Conservation (phyloP, 2,113 vertebrate genomes). For the Odocoileus virginianus region DNA sequence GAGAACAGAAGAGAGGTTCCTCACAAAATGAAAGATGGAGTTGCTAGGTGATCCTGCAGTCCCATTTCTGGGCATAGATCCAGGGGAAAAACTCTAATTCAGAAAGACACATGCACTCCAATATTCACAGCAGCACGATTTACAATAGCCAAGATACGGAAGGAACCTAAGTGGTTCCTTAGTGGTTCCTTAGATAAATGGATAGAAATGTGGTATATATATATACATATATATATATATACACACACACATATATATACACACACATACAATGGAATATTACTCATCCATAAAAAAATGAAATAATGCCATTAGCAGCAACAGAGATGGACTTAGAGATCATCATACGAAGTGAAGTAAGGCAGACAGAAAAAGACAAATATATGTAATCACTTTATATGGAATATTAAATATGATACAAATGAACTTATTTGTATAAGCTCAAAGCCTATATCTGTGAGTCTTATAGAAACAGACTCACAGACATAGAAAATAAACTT, state of each 20-base stretch:
- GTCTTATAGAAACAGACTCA: neutral
- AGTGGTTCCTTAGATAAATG: no score
- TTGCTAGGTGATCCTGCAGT: neutral
- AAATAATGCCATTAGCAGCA: neutral
- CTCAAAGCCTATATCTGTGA: neutral
- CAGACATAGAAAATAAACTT: neutral
- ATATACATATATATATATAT: fast-evolving
- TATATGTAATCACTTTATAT: neutral
- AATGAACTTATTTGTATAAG: neutral
- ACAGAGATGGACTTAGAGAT: neutral
- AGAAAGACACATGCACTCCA: neutral
- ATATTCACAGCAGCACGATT: neutral
- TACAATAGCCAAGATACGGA: neutral
- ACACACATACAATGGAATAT: neutral
- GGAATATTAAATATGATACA: neutral
- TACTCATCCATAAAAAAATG: neutral
- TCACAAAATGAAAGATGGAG: neutral
- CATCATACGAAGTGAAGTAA: neutral
- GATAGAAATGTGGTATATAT: neutral
- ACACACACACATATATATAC: neutral
- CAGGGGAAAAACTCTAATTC: neutral
- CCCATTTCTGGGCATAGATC: neutral
- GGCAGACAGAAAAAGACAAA: neutral
- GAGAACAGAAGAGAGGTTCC: neutral
- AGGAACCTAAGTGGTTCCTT: no score